These are phyloP conservation scores for Cynoglossus semilaevis DNA, from an alignment of 2,113 vertebrate genomes.

Conservation along the genomic window DNA sequence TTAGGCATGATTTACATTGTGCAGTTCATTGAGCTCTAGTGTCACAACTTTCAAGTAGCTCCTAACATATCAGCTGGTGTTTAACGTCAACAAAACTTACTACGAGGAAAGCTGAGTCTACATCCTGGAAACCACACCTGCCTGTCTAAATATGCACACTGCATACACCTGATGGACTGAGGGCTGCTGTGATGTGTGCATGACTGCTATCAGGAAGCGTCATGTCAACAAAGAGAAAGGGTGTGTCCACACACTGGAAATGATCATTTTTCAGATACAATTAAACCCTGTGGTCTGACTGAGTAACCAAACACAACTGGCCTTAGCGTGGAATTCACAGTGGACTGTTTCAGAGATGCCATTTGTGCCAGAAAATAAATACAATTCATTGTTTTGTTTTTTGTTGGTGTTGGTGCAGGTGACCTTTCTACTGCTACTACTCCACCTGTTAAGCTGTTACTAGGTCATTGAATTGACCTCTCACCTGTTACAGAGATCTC, in stretches of 20 bases:
- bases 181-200: slow-evolving; percentile 10
- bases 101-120: slow-evolving; percentile 4
- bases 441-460: slow-evolving; percentile 16
- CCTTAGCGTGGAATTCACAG: background rate
- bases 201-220: slow-evolving; percentile 28
- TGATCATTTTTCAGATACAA: slow-evolving; percentile 45
- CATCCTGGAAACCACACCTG: slow-evolving; percentile 62
- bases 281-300: slow-evolving; percentile 5
- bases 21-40: no score
- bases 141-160: slow-evolving; percentile 56
- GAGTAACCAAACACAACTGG: slow-evolving; percentile 8
- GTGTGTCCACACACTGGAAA: slow-evolving; percentile 39
- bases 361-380: no score
- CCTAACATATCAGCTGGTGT: background rate
- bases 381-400: no score
- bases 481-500: slow-evolving; percentile 26
- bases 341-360: background rate
- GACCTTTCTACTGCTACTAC: background rate
- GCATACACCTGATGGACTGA: slow-evolving; percentile 5
- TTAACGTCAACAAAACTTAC: background rate
- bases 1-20: no score
- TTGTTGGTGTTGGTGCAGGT: no score
- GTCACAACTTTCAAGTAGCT: background rate
- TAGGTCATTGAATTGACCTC: background rate
- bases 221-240: slow-evolving; percentile 28